phyloP scores from a whole-genome alignment of 2,888 invertebrate genomes.

The Heteropelma amictum region DNA sequence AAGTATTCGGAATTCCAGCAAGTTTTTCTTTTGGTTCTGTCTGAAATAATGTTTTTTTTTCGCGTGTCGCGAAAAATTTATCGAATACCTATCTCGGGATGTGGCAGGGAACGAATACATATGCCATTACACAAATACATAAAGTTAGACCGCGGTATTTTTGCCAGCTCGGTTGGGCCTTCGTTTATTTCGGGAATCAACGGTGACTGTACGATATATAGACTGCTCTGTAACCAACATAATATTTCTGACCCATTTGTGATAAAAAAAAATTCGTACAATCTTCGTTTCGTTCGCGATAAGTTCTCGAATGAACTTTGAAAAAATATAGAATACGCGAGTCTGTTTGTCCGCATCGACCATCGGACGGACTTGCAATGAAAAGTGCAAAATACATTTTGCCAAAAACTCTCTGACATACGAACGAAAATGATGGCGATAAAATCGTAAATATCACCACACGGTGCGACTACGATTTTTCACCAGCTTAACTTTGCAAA shows the following conservation, averaged over 20 bases:
- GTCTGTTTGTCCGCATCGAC: no score
- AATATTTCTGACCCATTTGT: slow-evolving; percentile 75
- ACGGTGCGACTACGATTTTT: no score
- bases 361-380: no score
- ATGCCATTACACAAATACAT: background rate
- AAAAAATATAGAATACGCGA: background rate
- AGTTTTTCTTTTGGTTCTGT: background rate
- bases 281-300: background rate
- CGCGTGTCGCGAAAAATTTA: slow-evolving; percentile 45
- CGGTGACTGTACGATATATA: slow-evolving; percentile 45
- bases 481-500: no score
- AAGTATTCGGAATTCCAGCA: background rate
- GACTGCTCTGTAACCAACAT: slow-evolving; percentile 34
- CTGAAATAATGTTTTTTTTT: slow-evolving; percentile 29
- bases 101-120: slow-evolving; percentile 39
- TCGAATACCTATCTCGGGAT: slow-evolving; percentile 36
- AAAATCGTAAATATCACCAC: no score
- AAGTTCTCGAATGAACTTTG: background rate
- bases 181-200: slow-evolving; percentile 74
- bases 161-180: slow-evolving; percentile 72
- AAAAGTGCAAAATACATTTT: no score
- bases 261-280: slow-evolving; percentile 60
- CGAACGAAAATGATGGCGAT: no score
- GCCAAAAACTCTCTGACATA: no score
- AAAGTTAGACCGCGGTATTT: slow-evolving; percentile 70